Percentiles rank a stretch among this genome's conserved stretches.
These are phyloP conservation scores for Tyrannus savana DNA, from an alignment of 2,113 vertebrate genomes.

Conservation along the genomic window DNA sequence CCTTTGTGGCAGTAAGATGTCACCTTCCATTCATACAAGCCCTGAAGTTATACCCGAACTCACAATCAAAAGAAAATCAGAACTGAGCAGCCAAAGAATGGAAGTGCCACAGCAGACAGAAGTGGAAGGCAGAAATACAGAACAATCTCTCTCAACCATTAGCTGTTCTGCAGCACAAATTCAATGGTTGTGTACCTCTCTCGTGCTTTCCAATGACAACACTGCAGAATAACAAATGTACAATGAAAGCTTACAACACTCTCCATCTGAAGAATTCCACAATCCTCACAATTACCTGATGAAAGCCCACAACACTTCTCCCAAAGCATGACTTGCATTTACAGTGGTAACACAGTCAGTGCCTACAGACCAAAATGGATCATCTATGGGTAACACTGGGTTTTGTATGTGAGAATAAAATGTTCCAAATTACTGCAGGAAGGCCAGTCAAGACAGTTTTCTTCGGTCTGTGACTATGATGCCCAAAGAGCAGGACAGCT, in stretches of 20 bases:
- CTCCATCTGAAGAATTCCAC: not conserved
- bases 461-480: not conserved
- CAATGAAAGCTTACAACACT: not conserved
- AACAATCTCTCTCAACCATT: not conserved
- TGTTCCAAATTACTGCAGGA: not conserved
- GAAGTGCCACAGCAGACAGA: not conserved
- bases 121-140: not conserved
- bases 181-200: not conserved
- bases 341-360: not conserved
- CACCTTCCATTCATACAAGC: not conserved
- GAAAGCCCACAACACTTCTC: not conserved
- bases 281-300: not conserved
- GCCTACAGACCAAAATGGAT: not conserved
- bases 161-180: not conserved
- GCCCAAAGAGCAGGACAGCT: not conserved
- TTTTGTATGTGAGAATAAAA: not conserved
- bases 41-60: not conserved
- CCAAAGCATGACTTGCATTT: not conserved
- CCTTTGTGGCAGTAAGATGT: not conserved
- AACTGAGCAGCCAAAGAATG: not conserved
- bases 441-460: not conserved
- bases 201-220: not conserved
- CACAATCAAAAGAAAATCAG: not conserved
- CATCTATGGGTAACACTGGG: accelerated
- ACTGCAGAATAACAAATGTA: not conserved